phyloP scores from a whole-genome alignment of 30 jellyfish, hydroid and myxozoan species.

The Haliclystus octoradiatus region DNA sequence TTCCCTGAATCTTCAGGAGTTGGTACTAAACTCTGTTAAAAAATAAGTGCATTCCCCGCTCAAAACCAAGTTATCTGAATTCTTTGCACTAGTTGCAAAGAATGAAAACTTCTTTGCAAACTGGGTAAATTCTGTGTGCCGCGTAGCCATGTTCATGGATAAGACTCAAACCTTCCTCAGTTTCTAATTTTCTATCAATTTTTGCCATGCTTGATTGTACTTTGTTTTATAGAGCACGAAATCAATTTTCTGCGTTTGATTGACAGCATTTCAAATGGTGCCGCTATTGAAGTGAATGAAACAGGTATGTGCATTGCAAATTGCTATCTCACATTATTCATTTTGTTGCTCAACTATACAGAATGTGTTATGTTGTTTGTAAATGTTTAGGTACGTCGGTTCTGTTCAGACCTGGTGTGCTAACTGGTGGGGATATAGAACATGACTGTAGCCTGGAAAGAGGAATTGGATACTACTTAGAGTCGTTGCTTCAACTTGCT shows the following conservation, averaged over 20 bases:
- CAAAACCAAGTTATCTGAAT: not conserved
- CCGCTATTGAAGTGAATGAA: constrained; percentile 83
- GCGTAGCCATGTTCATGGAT: no score
- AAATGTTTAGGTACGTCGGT: constrained; percentile 58
- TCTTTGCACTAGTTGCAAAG: not conserved
- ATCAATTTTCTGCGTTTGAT: constrained; percentile 74
- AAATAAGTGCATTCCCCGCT: no score
- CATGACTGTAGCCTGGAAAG: constrained; percentile 96
- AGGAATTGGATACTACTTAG: constrained; percentile 85
- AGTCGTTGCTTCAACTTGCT: constrained; percentile 64
- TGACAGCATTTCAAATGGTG: constrained; percentile 84
- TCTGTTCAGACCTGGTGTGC: constrained; percentile 70
- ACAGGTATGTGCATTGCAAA: constrained; percentile 35
- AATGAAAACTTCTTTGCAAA: no score
- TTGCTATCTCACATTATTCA: not conserved
- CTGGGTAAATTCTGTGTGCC: no score
- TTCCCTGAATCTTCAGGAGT: no score
- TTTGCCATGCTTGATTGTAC: not conserved
- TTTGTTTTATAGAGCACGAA: constrained; percentile 52
- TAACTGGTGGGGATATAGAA: constrained; percentile 75
- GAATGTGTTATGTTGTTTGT: not conserved
- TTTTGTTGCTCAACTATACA: not conserved
- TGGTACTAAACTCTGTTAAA: no score
- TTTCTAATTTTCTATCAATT: not conserved
- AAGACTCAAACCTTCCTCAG: not conserved